Base-by-base conservation (phyloP, 2,888 invertebrate species). In the Saturnia pavonia region DNA sequence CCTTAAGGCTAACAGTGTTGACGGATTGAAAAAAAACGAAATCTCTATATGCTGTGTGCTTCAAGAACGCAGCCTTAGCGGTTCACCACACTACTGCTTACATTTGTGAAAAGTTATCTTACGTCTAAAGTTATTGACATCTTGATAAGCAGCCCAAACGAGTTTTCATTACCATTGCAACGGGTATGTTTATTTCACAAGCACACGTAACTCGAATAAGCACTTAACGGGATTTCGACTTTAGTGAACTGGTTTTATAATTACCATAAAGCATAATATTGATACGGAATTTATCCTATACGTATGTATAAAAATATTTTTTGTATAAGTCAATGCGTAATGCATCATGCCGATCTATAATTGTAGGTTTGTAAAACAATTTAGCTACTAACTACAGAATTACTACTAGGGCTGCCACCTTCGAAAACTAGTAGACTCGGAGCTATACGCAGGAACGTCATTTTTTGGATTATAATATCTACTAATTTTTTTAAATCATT, bases 181-280 rank as follows among this genome's bases (percentile, higher is more conserved):
- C 79, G 81, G 78, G 75, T 74, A 74, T 74, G 69, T 70, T 72
- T 73, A 77, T 78, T 81, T 80, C 74, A 74, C 76, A 76, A 74
- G 70, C 77, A 71, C 72, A 68, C 72, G 72, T 73, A 74, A 74
- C 76, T 76, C 74, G 76, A 77, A 76, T 76, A 75, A 77, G 75
- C 76, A 78, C 79, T 80, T 82, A 85, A 85, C 85, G 84, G 85
- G 75, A 84, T 74, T 77, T 74, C 57, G 68, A 74, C 74, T 79
- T 78, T 77, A 25, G 14, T 66, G 48, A 22, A 34, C 16, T 51
- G 16, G 27, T 48, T n/a, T 40, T 22, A 3, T 25, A 45, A n/a
- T n/a, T 69, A 25, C 14, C 34, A n/a, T 51, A 27, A 69, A 60
- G 54, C 65, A 65, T 34, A 22, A 16, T 45, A 48, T 16, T 19